Evolutionary conservation across 2,797 vertebrate species (phyloP).

Genomic region (Sciaenops ocellatus): DNA sequence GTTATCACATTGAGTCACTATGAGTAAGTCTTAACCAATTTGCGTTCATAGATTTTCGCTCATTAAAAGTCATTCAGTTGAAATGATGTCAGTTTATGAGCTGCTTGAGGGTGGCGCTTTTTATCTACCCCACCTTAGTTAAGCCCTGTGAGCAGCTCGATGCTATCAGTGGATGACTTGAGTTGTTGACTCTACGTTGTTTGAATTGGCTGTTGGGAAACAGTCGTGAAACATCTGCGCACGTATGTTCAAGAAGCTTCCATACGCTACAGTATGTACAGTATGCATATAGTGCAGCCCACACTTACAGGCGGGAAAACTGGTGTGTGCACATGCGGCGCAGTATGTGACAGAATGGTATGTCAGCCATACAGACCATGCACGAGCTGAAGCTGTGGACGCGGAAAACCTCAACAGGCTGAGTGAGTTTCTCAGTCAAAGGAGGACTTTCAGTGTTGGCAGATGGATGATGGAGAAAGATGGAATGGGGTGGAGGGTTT

Average conservation of each 20-base stretch:
- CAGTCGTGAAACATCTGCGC: constrained; percentile 36
- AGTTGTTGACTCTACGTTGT: constrained; percentile 53
- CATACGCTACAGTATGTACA: constrained; percentile 13
- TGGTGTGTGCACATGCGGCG: constrained; percentile 18
- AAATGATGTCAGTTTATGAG: constrained; percentile 34
- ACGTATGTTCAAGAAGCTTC: constrained; percentile 30
- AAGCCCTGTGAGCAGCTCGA: constrained; percentile 32
- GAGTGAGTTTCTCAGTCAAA: constrained; percentile 75
- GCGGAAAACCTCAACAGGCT: constrained; percentile 56
- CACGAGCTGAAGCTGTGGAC: constrained; percentile 56
- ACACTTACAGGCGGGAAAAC: constrained; percentile 3
- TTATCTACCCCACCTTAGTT: constrained; percentile 59
- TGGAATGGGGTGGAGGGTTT: constrained; percentile 60
- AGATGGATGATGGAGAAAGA: constrained; percentile 69
- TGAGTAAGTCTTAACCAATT: not conserved
- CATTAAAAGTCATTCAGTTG: constrained; percentile 23
- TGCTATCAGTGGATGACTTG: constrained; percentile 61
- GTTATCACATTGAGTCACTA: not conserved
- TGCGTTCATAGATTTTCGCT: constrained; percentile 8
- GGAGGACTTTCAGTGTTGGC: constrained; percentile 68
- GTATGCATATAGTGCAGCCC: constrained; percentile 24
- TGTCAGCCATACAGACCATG: constrained; percentile 35
- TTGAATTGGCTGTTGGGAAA: constrained; percentile 70
- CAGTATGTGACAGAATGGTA: constrained; percentile 40
- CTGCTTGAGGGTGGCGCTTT: constrained; percentile 37